phyloP scores from a whole-genome alignment of 1,140 invertebrate species.

The Camponotus vicinus region DNA sequence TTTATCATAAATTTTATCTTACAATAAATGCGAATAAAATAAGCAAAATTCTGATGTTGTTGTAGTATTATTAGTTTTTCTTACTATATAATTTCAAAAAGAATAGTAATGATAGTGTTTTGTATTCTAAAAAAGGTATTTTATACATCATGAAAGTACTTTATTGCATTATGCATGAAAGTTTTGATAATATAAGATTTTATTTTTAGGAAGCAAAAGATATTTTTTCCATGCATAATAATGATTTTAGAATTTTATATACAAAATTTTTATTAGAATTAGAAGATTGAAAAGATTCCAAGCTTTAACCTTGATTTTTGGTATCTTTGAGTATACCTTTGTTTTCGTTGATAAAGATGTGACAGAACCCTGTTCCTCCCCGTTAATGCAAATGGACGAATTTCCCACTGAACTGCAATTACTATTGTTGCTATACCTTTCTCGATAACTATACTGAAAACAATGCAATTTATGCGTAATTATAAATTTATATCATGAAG shows the following conservation, averaged over 20 bases:
- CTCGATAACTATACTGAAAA: conserved; percentile 69
- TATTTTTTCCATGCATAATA: neutral
- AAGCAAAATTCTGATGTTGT: no score
- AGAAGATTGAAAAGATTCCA: neutral
- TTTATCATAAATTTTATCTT: neutral
- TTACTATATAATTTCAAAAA: no score
- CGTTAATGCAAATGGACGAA: conserved; percentile 71
- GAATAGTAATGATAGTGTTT: neutral
- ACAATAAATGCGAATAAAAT: no score
- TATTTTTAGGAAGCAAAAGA: neutral
- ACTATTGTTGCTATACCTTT: conserved; percentile 54
- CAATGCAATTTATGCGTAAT: neutral
- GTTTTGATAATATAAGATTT: neutral
- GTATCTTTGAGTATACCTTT: conserved; percentile 67
- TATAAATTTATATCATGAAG: neutral
- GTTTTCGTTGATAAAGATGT: conserved; percentile 68
- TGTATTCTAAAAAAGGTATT: neutral
- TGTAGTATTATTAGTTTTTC: no score
- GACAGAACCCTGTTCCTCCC: conserved; percentile 70
- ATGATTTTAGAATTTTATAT: neutral
- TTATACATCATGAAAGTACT: neutral
- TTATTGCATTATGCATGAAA: neutral
- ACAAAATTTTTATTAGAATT: neutral
- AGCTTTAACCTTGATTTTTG: neutral
- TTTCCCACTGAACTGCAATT: conserved; percentile 68